Conservation (phyloP, 1,140 invertebrate species). For the Phenacoccus solenopsis region DNA sequence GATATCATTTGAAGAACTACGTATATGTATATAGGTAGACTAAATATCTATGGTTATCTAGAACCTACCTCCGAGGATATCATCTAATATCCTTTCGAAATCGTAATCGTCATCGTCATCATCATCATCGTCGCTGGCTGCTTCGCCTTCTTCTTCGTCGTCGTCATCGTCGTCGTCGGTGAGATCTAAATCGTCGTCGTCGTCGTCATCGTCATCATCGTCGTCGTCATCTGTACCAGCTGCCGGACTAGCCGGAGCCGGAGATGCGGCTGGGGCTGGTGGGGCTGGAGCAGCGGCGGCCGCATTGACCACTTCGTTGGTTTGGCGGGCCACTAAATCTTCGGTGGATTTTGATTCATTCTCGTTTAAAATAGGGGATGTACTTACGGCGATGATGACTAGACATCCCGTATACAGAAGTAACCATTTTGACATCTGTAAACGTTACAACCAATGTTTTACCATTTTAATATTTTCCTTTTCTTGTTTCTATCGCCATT, state of each 20-base stretch:
- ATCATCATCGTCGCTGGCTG: constrained; percentile 14
- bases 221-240: background rate
- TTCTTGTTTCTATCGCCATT: too few relatives aligned
- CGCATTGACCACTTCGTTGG: background rate
- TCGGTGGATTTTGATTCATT: background rate
- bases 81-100: constrained; percentile 19
- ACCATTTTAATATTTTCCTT: too few relatives aligned
- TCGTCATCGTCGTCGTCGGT: constrained; percentile 18
- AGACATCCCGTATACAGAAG: constrained; percentile 7
- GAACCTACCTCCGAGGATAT: constrained; percentile 18
- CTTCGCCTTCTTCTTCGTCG: constrained; percentile 10
- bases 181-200: background rate
- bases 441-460: too few relatives aligned
- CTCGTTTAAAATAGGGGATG: constrained; percentile 10
- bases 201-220: constrained; percentile 19
- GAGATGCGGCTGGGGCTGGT: background rate
- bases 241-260: background rate
- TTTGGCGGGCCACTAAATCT: constrained; percentile 6
- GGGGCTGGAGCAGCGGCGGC: background rate
- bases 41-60: background rate
- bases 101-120: constrained; percentile 20
- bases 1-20: background rate
- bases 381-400: constrained; percentile 4
- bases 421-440: constrained; percentile 20
- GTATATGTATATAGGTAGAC: background rate